These are phyloP conservation scores for Clanis bilineata DNA, from an alignment of 2,888 invertebrate species.

Conservation along the genomic window DNA sequence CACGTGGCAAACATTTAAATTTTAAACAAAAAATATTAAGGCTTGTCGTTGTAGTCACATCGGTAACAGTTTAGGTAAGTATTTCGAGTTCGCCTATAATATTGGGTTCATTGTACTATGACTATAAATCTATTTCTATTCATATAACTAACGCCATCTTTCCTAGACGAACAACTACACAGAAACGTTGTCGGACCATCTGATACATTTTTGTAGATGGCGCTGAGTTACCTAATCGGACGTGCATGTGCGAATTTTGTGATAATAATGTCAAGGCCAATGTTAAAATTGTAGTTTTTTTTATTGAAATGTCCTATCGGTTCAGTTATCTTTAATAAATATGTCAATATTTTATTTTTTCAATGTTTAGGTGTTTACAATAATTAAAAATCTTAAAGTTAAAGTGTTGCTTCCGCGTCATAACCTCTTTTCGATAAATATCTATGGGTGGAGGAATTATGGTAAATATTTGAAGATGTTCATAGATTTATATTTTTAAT, in stretches of 20 bases:
- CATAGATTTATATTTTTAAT: background rate
- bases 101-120: conserved; percentile 54
- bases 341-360: conserved; percentile 17
- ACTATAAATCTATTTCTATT: conserved; percentile 24
- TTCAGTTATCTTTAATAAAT: conserved; percentile 7
- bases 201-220: conserved; percentile 37
- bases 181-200: conserved; percentile 25
- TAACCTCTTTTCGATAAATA: conserved; percentile 57
- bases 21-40: background rate
- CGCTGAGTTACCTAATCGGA: conserved; percentile 34
- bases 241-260: conserved; percentile 64
- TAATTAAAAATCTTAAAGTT: conserved; percentile 17
- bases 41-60: background rate
- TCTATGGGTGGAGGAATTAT: conserved; percentile 38
- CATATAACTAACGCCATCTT: conserved; percentile 57
- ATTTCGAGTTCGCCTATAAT: conserved; percentile 35
- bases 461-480: conserved; percentile 23
- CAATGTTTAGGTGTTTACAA: conserved; percentile 20
- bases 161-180: conserved; percentile 21
- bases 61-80: conserved; percentile 13
- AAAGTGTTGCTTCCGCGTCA: conserved; percentile 51
- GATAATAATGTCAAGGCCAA: conserved; percentile 78
- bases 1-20: background rate
- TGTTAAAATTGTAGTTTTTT: conserved; percentile 42
- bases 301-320: conserved; percentile 22